phyloP scores from a whole-genome alignment of 2,113 vertebrate species.

The Nesoenas mayeri region DNA sequence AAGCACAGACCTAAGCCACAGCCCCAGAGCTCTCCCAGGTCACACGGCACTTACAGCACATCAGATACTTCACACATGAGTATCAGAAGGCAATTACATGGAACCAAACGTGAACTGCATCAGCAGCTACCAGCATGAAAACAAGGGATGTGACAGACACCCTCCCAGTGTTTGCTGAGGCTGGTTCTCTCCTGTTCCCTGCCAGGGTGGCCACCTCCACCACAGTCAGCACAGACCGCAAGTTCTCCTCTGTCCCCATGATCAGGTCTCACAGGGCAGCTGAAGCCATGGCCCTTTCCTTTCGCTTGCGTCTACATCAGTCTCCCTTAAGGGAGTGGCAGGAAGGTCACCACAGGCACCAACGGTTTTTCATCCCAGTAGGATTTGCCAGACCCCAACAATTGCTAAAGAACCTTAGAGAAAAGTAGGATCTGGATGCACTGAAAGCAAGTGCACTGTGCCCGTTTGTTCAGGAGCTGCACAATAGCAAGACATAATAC shows the following conservation, averaged over 20 bases:
- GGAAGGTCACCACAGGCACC: background rate
- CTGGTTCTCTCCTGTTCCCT: background rate
- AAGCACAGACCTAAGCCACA: background rate
- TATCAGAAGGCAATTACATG: fast-evolving
- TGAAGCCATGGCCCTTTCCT: background rate
- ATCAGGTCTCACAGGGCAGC: background rate
- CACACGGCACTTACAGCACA: fast-evolving
- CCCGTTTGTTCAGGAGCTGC: fast-evolving
- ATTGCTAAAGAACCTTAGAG: background rate
- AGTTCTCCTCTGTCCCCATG: fast-evolving
- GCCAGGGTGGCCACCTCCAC: background rate
- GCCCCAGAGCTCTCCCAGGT: background rate
- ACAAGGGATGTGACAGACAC: fast-evolving
- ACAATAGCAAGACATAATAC: background rate
- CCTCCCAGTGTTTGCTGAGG: background rate
- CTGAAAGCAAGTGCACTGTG: background rate
- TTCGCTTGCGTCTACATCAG: fast-evolving
- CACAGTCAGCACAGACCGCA: background rate
- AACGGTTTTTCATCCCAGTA: background rate
- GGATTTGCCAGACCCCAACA: background rate
- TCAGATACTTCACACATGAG: background rate
- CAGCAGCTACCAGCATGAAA: background rate
- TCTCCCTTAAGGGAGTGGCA: background rate
- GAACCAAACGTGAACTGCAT: background rate
- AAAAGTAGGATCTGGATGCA: background rate